Conservation (phyloP, 2,888 invertebrate species). For the Galerucella nymphaeae region DNA sequence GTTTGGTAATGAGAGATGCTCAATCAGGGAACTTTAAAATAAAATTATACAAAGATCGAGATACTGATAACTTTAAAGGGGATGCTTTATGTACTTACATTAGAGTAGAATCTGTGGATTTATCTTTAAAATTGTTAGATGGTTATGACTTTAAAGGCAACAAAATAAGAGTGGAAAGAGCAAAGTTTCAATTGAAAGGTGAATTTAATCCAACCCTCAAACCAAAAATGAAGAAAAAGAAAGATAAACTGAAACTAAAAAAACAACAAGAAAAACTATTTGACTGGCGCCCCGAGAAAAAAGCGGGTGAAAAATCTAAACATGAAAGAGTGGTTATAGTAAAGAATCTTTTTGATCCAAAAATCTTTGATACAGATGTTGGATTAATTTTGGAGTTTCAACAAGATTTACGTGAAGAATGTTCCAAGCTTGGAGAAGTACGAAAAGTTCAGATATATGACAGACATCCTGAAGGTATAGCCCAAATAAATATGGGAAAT, state of each 20-base stretch:
- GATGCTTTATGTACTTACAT: slow-evolving; percentile 97
- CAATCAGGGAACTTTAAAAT: slow-evolving; percentile 53
- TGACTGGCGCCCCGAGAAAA: slow-evolving; percentile 96
- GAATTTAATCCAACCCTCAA: slow-evolving; percentile 92
- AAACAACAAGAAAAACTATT: slow-evolving; percentile 94
- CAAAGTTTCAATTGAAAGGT: slow-evolving; percentile 95
- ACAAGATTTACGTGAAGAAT: slow-evolving; percentile 89
- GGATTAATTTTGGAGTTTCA: slow-evolving; percentile 90
- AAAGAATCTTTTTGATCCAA: slow-evolving; percentile 91
- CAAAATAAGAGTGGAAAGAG: slow-evolving; percentile 88
- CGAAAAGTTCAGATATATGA: slow-evolving; percentile 92
- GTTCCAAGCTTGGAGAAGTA: slow-evolving; percentile 90
- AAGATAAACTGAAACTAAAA: slow-evolving; percentile 89
- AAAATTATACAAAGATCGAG: slow-evolving; percentile 85
- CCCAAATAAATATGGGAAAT: slow-evolving; percentile 89
- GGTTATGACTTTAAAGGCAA: slow-evolving; percentile 84
- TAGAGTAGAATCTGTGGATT: slow-evolving; percentile 92
- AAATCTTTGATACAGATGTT: slow-evolving; percentile 90
- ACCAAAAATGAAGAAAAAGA: slow-evolving; percentile 89
- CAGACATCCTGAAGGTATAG: slow-evolving; percentile 93
- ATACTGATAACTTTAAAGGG: slow-evolving; percentile 87
- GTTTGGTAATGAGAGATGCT: slow-evolving; percentile 82
- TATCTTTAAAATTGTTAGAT: slow-evolving; percentile 92
- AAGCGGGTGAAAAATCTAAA: slow-evolving; percentile 85
- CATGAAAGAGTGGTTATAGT: slow-evolving; percentile 92